Conservation (phyloP, 2,888 invertebrate genomes). For the Oscheius onirici region DNA sequence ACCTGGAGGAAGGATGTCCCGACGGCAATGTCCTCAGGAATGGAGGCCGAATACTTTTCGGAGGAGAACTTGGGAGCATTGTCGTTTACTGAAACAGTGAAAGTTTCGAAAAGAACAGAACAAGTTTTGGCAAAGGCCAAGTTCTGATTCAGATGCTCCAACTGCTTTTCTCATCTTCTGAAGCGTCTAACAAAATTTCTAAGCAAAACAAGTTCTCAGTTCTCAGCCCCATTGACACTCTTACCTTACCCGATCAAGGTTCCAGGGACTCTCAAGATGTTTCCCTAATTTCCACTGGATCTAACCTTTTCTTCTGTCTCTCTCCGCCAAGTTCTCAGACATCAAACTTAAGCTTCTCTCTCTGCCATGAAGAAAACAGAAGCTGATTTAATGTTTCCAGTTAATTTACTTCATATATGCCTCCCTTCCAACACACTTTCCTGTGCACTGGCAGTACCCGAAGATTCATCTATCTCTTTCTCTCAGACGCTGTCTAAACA, state of each 20-base stretch:
- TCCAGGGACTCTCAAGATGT: too few species aligned
- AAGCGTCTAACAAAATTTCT: not conserved
- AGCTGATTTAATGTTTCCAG: too few species aligned
- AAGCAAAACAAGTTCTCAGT: too few species aligned
- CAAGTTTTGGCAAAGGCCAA: not conserved
- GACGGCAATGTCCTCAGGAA: constrained; percentile 86
- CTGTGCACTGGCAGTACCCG: too few species aligned
- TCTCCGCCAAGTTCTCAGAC: too few species aligned
- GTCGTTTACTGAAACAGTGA: constrained; percentile 74
- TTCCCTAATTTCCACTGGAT: too few species aligned
- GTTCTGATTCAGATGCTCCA: not conserved
- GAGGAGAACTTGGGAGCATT: constrained; percentile 65
- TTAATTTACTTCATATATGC: too few species aligned
- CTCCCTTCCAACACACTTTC: not conserved
- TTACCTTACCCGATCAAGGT: constrained; percentile 29
- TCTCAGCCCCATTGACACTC: not conserved
- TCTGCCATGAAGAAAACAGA: too few species aligned
- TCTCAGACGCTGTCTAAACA: not conserved
- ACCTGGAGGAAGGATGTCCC: constrained; percentile 76
- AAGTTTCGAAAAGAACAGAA: too few species aligned
- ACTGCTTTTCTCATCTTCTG: not conserved
- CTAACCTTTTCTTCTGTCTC: too few species aligned
- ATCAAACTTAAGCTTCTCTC: too few species aligned
- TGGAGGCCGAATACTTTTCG: constrained; percentile 83
- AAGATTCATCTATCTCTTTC: not conserved